These are phyloP conservation scores for Oligia strigilis DNA, from an alignment of 2,888 invertebrate genomes.

Conservation along the genomic window DNA sequence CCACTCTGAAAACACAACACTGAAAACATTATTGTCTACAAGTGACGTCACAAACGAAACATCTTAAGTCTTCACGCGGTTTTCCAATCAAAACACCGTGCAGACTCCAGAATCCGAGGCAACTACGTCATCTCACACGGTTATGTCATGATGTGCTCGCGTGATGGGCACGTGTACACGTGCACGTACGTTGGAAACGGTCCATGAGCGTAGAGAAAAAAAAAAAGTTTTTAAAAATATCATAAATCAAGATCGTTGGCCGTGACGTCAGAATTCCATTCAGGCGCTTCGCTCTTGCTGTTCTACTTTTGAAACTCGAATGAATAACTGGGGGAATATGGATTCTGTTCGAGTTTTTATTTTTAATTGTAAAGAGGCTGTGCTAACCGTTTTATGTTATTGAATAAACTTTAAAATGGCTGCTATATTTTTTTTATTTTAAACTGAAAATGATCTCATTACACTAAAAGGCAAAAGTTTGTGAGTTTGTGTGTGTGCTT, in stretches of 20 bases:
- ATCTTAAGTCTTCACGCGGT: slow-evolving; percentile 38
- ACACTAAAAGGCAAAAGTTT: too few relatives aligned
- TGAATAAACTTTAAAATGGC: background rate
- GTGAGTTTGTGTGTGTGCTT: too few relatives aligned
- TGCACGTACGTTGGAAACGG: slow-evolving; percentile 68
- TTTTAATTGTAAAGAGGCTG: background rate
- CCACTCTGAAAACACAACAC: slow-evolving; percentile 18
- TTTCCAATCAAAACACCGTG: slow-evolving; percentile 45
- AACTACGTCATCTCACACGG: slow-evolving; percentile 64
- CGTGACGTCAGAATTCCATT: slow-evolving; percentile 77
- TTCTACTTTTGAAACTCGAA: slow-evolving; percentile 63
- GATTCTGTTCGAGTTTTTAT: slow-evolving; percentile 28
- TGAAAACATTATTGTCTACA: slow-evolving; percentile 23
- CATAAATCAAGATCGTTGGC: slow-evolving; percentile 72
- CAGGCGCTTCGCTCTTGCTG: slow-evolving; percentile 54
- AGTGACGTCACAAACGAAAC: slow-evolving; percentile 45
- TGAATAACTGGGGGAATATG: background rate
- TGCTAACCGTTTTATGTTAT: background rate
- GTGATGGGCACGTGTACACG: slow-evolving; percentile 69
- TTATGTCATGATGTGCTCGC: slow-evolving; percentile 68
- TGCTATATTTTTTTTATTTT: background rate
- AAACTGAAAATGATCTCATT: background rate
- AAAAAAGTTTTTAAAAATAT: slow-evolving; percentile 76
- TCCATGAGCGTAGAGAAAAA: slow-evolving; percentile 70
- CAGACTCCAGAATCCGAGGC: slow-evolving; percentile 25